These are phyloP conservation scores for Loripinus fragilis DNA, from an alignment of 2,888 invertebrate species.

Conservation along the genomic window DNA sequence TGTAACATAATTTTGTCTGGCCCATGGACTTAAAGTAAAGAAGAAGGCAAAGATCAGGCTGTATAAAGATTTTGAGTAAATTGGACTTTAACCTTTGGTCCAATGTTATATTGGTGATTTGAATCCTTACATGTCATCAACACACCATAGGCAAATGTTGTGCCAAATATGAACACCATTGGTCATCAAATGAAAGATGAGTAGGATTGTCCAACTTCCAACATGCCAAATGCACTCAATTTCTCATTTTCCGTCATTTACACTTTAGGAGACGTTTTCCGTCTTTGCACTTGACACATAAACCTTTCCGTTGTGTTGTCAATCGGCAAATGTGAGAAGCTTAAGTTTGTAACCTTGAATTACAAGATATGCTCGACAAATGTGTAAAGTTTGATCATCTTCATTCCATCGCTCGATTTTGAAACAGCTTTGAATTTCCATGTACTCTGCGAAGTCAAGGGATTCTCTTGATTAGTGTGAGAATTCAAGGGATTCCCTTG, in stretches of 20 bases:
- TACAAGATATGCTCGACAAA: not conserved
- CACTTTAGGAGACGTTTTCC: not conserved
- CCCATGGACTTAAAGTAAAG: too few relatives aligned
- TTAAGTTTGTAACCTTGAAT: not conserved
- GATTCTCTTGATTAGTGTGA: not conserved
- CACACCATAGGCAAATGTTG: too few relatives aligned
- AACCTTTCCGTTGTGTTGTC: constrained; percentile 4
- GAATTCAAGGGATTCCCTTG: too few relatives aligned
- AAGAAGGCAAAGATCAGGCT: too few relatives aligned
- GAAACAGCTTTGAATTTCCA: not conserved
- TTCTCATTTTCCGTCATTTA: not conserved
- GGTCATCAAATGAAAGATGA: too few relatives aligned
- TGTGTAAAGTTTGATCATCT: not conserved
- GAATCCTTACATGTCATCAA: too few relatives aligned
- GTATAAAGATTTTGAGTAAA: too few relatives aligned
- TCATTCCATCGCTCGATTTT: not conserved
- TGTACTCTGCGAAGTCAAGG: not conserved
- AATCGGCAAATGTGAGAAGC: constrained; percentile 2
- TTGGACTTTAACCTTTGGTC: too few relatives aligned
- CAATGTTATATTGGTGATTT: too few relatives aligned
- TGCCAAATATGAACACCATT: too few relatives aligned
- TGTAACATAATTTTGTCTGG: too few relatives aligned
- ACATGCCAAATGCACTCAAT: not conserved
- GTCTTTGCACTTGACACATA: not conserved
- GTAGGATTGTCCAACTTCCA: not conserved